Evolutionary conservation across 2,888 invertebrate genomes (phyloP), one percentile per base, ranked within the genome.

Genomic region (Drosophila bunnanda): DNA sequence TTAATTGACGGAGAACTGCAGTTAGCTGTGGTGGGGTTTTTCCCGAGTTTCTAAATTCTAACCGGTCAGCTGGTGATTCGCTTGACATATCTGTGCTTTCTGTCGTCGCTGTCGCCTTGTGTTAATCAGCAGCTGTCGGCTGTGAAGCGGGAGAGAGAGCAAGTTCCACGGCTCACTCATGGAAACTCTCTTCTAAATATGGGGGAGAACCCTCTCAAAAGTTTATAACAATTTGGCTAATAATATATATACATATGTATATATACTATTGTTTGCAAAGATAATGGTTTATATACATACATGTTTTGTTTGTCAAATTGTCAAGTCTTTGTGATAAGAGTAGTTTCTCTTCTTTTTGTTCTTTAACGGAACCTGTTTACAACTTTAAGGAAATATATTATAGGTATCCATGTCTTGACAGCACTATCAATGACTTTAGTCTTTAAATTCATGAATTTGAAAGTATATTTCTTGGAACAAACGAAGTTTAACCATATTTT

Each of bases 101-200:
- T 58, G 46, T 58, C 39, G 53, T 36, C 53, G 44, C 13, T 22
- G 41, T 32, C 44, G 46, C 34, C 46, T 39, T 61, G 50, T 41
- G 60, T 69, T 76, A 78, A 77, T 84, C 70, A 76, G 65, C 81
- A 79, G 75, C 68, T 74, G 77, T 70, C 70, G 68, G 52, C 65
- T 62, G 46, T 15, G 57, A 44, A 38, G 43, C 17, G 30, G 28
- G 20, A 66, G 66, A 44, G 53, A 6, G 50, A 46, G 41, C 30
- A 20, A 39, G 17, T 52, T 66, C 13, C 41, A n/a, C n/a, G n/a
- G n/a, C n/a, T n/a, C n/a, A n/a, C n/a, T n/a, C n/a, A 6, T 20
- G 7, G 44, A 12, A 34, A 10, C 54, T 48, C 75, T 17, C 66
- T 58, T 43, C 20, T 8, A 25, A 25, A 32, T 25, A 32, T 17